Base-by-base conservation (phyloP, 2,113 vertebrate species). In the Semicossyphus pulcher region DNA sequence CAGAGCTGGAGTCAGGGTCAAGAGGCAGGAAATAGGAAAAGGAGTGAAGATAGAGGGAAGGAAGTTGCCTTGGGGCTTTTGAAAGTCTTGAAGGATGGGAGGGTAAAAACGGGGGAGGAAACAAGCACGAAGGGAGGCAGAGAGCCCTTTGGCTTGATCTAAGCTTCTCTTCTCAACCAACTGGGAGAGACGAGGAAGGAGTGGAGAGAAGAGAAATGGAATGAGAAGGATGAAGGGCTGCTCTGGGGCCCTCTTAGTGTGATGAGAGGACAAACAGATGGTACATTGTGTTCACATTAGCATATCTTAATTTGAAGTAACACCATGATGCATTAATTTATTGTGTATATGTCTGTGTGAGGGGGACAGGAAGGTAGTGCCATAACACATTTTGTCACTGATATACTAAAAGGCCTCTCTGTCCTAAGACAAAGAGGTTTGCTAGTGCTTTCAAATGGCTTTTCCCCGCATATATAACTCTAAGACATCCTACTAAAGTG, bases 191-290 rank as follows among this genome's bases (percentile, higher is more conserved):
- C 56, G 20, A n/a, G 26, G 57, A 79, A 63, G 69, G 28, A 41
- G 26, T 14, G 58, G 70, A 73, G 59, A 32, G 37, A 56, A 54
- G 44, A 49, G 44, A 57, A 44, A 51, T 54, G 9, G 10, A 48
- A 28, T 47, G 49, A 64, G 63, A 47, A 15, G 53, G 72, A 72
- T 65, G 60, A 70, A 76, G 72, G 54, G 71, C 53, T 76, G 60
- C 82, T 82, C 52, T 66, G 45, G 69, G 77, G 68, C 39, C 37
- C 69, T 76, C 77, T 85, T 36, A 49, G 76, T 69, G 56, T 68
- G 73, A 88, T 74, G 57, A 70, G 70, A 72, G 68, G 49, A 83
- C 81, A 81, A 84, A 72, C 88, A 86, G 85, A 89, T 90, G 90
- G 88, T 73, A 49, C 73, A 78, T 78, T 85, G 86, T 85, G 81